phyloP scores from a whole-genome alignment of 2,888 invertebrate species.

The Chrysolina haemoptera region DNA sequence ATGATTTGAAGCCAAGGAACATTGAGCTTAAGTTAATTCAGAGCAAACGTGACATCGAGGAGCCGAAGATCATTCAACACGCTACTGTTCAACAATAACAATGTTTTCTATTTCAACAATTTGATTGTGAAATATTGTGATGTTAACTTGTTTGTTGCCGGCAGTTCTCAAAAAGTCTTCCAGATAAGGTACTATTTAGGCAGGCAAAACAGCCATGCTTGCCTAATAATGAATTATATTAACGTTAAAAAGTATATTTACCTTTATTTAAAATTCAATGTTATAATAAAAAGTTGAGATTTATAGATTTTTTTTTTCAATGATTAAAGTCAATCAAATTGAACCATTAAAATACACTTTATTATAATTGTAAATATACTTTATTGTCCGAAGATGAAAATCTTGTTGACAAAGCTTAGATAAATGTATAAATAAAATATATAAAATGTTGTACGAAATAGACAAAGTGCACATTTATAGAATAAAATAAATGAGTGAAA shows the following conservation, averaged over 20 bases:
- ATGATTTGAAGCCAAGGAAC: constrained; percentile 69
- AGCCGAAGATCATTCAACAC: constrained; percentile 69
- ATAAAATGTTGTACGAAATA: too few relatives aligned
- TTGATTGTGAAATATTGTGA: neutral
- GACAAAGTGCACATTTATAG: too few relatives aligned
- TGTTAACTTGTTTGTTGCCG: neutral
- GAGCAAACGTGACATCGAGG: constrained; percentile 84
- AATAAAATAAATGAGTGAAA: too few relatives aligned
- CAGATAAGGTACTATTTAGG: constrained; percentile 23
- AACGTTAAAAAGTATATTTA: constrained; percentile 47
- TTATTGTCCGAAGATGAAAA: too few relatives aligned
- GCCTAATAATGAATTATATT: constrained; percentile 23
- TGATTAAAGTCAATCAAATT: too few relatives aligned
- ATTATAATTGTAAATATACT: too few relatives aligned
- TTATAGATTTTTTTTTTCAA: too few relatives aligned
- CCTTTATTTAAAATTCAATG: constrained; percentile 41
- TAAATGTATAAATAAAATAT: too few relatives aligned
- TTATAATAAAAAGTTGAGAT: constrained; percentile 43
- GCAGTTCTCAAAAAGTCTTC: constrained; percentile 40
- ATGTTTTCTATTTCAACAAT: neutral
- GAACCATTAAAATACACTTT: too few relatives aligned
- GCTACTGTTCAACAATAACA: too few relatives aligned
- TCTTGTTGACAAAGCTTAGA: too few relatives aligned
- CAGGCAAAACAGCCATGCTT: constrained; percentile 31
- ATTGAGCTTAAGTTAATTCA: constrained; percentile 87